These are phyloP conservation scores for Monoplex corrugatus DNA, from an alignment of 2,888 invertebrate species.

Conservation along the genomic window DNA sequence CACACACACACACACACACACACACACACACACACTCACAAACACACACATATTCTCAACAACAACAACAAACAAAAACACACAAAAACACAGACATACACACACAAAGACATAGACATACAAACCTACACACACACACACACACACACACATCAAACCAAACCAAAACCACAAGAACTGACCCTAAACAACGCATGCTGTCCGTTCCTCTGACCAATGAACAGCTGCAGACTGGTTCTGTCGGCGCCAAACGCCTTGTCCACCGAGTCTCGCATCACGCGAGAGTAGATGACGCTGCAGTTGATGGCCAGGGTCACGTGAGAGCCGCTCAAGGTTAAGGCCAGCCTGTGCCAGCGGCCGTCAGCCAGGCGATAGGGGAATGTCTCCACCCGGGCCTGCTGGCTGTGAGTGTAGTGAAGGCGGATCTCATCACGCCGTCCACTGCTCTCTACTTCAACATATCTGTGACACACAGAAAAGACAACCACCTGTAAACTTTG, in stretches of 20 bases:
- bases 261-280: conserved; percentile 86
- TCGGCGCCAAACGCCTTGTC: conserved; percentile 85
- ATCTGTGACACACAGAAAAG: conserved; percentile 22
- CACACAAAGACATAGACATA: too few relatives aligned
- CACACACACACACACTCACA: too few relatives aligned
- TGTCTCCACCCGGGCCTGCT: conserved; percentile 86
- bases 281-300: conserved; percentile 92
- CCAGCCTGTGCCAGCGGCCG: conserved; percentile 92
- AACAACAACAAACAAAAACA: too few relatives aligned
- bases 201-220: conserved; percentile 93
- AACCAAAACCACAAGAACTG: too few relatives aligned
- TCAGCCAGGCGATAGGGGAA: conserved; percentile 94
- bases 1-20: too few relatives aligned
- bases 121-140: too few relatives aligned
- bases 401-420: conserved; percentile 76
- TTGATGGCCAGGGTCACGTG: conserved; percentile 91
- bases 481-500: too few relatives aligned
- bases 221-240: conserved; percentile 83
- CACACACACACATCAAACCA: too few relatives aligned
- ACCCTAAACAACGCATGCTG: conserved; percentile 95
- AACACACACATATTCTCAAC: too few relatives aligned
- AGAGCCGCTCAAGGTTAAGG: conserved; percentile 91
- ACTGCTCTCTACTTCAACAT: conserved; percentile 90
- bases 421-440: conserved; percentile 89
- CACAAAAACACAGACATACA: too few relatives aligned